Evolutionary conservation across 2,888 invertebrate species (phyloP).

Genomic region (Limnephilus auricula): DNA sequence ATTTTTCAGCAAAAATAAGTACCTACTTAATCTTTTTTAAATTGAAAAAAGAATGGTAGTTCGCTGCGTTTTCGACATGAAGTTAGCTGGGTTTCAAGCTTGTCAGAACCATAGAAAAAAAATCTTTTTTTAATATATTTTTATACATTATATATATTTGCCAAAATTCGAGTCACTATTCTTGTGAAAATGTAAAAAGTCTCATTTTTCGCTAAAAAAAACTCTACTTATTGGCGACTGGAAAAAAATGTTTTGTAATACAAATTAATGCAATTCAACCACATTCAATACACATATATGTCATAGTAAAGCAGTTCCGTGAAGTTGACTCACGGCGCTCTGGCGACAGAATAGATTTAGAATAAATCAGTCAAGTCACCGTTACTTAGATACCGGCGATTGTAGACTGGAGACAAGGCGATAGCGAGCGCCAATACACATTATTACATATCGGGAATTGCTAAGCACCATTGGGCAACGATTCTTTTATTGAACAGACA

Average conservation of each 20-base stretch:
- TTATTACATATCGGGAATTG: not conserved
- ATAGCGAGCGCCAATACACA: not conserved
- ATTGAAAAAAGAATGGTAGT: too few relatives aligned
- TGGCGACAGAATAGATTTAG: not conserved
- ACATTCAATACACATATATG: not conserved
- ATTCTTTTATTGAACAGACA: not conserved
- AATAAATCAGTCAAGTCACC: not conserved
- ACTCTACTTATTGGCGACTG: not conserved
- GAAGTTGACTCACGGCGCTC: not conserved
- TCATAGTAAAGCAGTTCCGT: not conserved
- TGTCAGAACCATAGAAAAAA: too few relatives aligned
- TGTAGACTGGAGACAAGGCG: not conserved
- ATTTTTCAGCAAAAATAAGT: too few relatives aligned
- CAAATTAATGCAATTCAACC: not conserved
- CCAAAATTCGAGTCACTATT: too few relatives aligned
- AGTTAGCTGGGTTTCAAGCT: too few relatives aligned
- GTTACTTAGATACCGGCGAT: not conserved
- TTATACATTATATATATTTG: too few relatives aligned
- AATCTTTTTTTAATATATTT: too few relatives aligned
- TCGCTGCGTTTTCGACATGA: too few relatives aligned
- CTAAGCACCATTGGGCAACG: conserved; percentile 2
- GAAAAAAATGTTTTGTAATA: not conserved
- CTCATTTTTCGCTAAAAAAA: too few relatives aligned
- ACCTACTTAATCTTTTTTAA: too few relatives aligned
- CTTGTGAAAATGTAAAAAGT: too few relatives aligned